These are phyloP conservation scores for Drosophila nigrodunni DNA, from an alignment of 1,140 invertebrate genomes.

Conservation along the genomic window DNA sequence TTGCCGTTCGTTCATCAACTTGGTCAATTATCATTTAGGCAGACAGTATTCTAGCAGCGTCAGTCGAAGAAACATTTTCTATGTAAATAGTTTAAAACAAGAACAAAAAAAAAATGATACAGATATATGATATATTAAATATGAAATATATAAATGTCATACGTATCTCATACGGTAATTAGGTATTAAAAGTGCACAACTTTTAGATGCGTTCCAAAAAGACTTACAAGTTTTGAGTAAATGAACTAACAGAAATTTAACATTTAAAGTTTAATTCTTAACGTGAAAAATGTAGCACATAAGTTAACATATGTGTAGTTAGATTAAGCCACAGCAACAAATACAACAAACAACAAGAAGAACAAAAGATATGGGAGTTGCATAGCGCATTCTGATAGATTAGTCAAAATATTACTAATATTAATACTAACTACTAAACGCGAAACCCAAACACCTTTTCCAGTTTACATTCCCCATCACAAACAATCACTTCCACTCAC, in stretches of 20 bases:
- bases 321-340: constrained; percentile 61
- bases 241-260: constrained; percentile 43
- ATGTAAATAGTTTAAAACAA: constrained; percentile 66
- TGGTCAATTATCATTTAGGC: constrained; percentile 78
- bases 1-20: constrained; percentile 65
- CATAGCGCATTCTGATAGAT: constrained; percentile 50
- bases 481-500: constrained; percentile 27
- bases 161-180: constrained; percentile 22
- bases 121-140: no score
- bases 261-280: constrained; percentile 54
- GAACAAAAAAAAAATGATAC: no score
- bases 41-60: constrained; percentile 53
- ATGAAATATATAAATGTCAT: constrained; percentile 63
- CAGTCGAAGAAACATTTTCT: constrained; percentile 58
- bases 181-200: constrained; percentile 62
- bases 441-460: constrained; percentile 14
- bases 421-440: constrained; percentile 47
- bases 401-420: constrained; percentile 60
- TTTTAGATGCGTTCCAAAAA: constrained; percentile 77
- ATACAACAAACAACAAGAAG: constrained; percentile 13
- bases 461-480: constrained; percentile 48
- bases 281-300: constrained; percentile 47
- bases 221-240: constrained; percentile 72
- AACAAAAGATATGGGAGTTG: constrained; percentile 25
- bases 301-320: constrained; percentile 56